Base-by-base conservation (phyloP, 1,140 invertebrate genomes). In the Nylanderia fulva region DNA sequence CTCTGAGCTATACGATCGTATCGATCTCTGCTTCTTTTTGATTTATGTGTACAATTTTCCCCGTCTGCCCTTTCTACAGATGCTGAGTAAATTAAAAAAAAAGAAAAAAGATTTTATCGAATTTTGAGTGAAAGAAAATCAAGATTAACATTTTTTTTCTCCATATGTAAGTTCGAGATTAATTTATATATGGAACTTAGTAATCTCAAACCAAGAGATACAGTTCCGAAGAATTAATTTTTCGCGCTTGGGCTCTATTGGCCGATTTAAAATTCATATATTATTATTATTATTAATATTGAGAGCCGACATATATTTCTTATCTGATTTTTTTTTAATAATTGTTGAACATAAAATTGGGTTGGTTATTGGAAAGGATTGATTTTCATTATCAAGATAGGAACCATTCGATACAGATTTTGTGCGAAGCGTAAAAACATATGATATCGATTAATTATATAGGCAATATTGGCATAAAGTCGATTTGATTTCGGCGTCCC, bases 1-100 rank as follows among this genome's bases (percentile, higher is more conserved):
- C 48, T 79, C 39, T 76, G 80, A 90, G 80, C 84, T 86, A n/a
- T n/a, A 90, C 75, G 54, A n/a, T 39, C 72, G 27, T 56, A 45
- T 33, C 27, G 68, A 39, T 68, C 52, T 68, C 66, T 42, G 36
- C 58, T 5, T 48, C 24, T 64, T 48, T 63, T 21, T 52, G n/a
- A 52, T 64, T 71, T 48, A 84, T 33, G 15, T 68, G 8, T 52
- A 48, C 13, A n/a, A 15, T 58, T 13, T 18, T 27, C 1, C 1
- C 2, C n/a, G 2, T 9, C 15, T 45, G 3, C 15, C 45, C 6
- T 72, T 69, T 48, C 15, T 15, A 15, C 21, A 36, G 7, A 24
- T 8, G 27, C n/a, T 24, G 7, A 58, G 21, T 27, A 7, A 27
- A 75, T 48, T 63, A 63, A 7, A 1, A 21, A 11, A 48, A 63